Evolutionary conservation across 2,113 vertebrate genomes (phyloP).

Genomic region (Melanerpes formicivorus): DNA sequence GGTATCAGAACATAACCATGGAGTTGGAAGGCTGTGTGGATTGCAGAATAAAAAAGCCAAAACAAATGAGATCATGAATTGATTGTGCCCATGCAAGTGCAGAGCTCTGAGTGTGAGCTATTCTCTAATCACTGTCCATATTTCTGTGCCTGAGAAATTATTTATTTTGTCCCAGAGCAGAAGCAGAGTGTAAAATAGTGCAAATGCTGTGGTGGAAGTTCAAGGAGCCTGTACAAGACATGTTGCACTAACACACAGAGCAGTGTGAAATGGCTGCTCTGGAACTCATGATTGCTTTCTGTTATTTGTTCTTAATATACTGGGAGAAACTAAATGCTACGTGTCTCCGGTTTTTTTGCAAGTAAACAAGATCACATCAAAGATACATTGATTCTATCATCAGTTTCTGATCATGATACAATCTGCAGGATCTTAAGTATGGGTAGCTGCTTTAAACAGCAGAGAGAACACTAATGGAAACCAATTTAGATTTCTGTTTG

Average conservation of each 20-base stretch:
- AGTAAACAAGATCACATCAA: not conserved
- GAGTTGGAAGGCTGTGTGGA: not conserved
- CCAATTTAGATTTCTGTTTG: not conserved
- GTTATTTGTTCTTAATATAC: not conserved
- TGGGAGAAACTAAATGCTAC: not conserved
- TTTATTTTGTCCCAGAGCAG: not conserved
- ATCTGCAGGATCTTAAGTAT: not conserved
- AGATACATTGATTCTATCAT: not conserved
- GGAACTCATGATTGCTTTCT: not conserved
- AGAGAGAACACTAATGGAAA: not conserved
- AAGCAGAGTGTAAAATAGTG: not conserved
- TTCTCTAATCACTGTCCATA: not conserved
- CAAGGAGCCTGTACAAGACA: not conserved
- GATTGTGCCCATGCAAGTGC: not conserved
- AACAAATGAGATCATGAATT: not conserved
- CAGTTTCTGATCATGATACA: not conserved
- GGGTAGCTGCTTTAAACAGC: not conserved
- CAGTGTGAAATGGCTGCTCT: not conserved
- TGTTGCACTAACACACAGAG: fast-evolving
- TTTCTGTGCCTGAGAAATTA: not conserved
- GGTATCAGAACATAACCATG: not conserved
- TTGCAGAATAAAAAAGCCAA: not conserved
- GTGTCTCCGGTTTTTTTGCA: not conserved
- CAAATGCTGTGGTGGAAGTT: not conserved
- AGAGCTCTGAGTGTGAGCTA: fast-evolving